Evolutionary conservation across 2,797 vertebrate genomes (phyloP).

Genomic region (Oreortyx pictus): DNA sequence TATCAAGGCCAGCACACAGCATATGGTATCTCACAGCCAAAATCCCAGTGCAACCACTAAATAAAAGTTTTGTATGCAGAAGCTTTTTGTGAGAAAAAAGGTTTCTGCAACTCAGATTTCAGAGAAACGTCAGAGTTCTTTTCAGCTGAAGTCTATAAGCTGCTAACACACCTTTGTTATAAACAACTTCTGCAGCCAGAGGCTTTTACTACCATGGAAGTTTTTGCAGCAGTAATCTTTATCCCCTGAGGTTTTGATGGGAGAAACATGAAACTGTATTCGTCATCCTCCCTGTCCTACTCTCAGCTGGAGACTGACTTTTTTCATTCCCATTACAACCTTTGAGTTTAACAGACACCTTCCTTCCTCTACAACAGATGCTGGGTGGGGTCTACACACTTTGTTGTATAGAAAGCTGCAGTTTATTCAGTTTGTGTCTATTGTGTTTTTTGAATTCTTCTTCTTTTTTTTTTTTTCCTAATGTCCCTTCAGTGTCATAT

Average conservation of each 20-base stretch:
- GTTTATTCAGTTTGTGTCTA: background rate
- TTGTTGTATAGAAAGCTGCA: constrained; percentile 38
- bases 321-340: constrained; percentile 51
- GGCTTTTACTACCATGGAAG: constrained; percentile 58
- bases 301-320: constrained; percentile 59
- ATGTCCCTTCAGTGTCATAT: background rate
- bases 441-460: constrained; percentile 1
- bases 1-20: constrained; percentile 5
- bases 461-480: constrained; percentile 1
- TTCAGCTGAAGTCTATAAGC: constrained; percentile 7
- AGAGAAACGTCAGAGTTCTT: background rate
- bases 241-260: constrained; percentile 44
- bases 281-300: constrained; percentile 36
- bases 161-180: constrained; percentile 28
- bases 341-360: constrained; percentile 49
- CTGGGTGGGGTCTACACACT: constrained; percentile 60
- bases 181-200: constrained; percentile 64
- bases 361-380: constrained; percentile 47
- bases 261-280: constrained; percentile 65
- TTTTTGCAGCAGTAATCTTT: constrained; percentile 54
- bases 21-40: background rate
- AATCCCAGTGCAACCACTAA: background rate
- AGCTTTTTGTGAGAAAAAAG: background rate
- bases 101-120: background rate
- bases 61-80: background rate